These are phyloP conservation scores for Mobula hypostoma DNA, from an alignment of 2,113 vertebrate genomes.

Conservation along the genomic window DNA sequence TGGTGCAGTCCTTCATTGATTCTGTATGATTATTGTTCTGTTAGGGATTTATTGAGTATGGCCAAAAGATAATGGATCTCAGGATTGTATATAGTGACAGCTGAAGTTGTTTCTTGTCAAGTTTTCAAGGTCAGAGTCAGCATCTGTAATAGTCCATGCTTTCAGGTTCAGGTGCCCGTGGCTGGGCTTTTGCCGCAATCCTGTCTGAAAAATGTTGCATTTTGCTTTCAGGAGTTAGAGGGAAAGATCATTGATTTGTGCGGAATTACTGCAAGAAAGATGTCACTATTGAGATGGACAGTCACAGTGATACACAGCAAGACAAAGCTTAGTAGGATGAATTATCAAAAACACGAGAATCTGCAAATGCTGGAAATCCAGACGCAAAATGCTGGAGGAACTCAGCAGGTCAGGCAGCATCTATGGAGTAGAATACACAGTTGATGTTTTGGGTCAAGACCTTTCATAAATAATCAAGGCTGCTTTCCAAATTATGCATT, in stretches of 20 bases:
- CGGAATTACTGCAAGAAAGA: neutral
- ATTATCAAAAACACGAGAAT: neutral
- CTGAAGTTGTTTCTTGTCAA: neutral
- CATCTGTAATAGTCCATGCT: neutral
- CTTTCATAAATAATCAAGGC: neutral
- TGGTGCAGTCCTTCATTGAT: too few species aligned
- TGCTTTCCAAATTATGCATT: neutral
- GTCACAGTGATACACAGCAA: neutral
- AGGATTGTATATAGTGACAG: neutral
- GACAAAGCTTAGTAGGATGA: neutral
- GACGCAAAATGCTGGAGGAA: too few species aligned
- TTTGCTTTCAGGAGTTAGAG: neutral
- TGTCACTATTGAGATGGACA: neutral
- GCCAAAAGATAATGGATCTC: too few species aligned
- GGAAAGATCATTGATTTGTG: neutral
- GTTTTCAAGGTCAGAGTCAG: neutral
- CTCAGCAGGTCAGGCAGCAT: too few species aligned
- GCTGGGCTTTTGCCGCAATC: neutral
- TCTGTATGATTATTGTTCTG: too few species aligned
- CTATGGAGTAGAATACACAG: too few species aligned
- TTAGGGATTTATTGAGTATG: too few species aligned
- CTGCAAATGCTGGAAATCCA: too few species aligned
- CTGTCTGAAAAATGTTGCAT: neutral
- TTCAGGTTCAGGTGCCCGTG: neutral
- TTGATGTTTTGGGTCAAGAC: too few species aligned